Conservation (phyloP, 2,113 vertebrate species). For the Laticauda colubrina region DNA sequence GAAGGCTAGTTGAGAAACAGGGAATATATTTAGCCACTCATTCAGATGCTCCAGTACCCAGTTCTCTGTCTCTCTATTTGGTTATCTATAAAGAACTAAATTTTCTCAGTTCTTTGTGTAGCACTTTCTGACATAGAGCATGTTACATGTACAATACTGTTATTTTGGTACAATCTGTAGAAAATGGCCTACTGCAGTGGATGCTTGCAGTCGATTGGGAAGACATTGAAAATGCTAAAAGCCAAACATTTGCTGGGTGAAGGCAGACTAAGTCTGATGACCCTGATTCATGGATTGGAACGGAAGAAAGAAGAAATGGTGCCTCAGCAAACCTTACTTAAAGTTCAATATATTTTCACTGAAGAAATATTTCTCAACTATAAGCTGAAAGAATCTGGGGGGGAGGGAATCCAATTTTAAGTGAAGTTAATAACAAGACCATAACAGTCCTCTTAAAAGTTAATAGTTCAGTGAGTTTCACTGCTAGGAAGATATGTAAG, state of each 20-base stretch:
- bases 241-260: background rate
- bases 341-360: background rate
- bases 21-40: background rate
- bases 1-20: background rate
- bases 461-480: background rate
- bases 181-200: background rate
- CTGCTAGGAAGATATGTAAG: background rate
- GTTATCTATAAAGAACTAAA: background rate
- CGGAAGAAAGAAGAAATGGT: background rate
- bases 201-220: background rate
- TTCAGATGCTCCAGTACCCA: too few relatives aligned
- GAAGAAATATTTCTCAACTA: background rate
- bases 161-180: background rate
- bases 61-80: background rate
- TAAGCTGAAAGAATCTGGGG: background rate
- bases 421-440: background rate
- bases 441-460: slow-evolving; percentile 13
- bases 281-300: background rate
- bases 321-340: background rate
- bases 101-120: background rate
- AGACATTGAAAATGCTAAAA: background rate
- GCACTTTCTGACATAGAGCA: background rate
- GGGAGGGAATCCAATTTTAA: background rate
- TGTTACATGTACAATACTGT: background rate
- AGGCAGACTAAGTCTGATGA: background rate